These are phyloP conservation scores for Enteromius mattozi DNA, from an alignment of 2,797 vertebrate species.

Conservation along the genomic window DNA sequence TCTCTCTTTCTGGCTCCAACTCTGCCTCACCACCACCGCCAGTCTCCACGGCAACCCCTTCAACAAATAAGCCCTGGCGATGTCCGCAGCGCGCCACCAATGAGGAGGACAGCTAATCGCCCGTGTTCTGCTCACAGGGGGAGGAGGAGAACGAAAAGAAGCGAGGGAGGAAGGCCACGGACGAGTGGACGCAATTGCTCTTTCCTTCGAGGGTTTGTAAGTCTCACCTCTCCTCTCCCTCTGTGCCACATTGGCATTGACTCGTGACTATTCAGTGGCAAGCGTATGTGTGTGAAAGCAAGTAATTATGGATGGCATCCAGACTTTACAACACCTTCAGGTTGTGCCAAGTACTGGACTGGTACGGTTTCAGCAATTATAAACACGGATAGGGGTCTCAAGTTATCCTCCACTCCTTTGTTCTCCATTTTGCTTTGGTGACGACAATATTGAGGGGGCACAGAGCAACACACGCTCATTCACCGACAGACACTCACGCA, in stretches of 20 bases:
- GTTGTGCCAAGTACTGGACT: not conserved
- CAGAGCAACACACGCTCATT: not conserved
- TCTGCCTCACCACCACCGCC: constrained; percentile 71
- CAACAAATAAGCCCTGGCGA: constrained; percentile 89
- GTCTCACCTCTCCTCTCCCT: constrained; percentile 34
- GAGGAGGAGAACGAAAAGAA: constrained; percentile 59
- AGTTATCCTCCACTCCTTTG: constrained; percentile 11
- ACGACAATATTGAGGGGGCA: not conserved
- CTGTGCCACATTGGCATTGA: constrained; percentile 4
- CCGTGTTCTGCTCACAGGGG: constrained; percentile 61
- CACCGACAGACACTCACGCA: constrained; percentile 9
- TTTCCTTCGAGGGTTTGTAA: constrained; percentile 32
- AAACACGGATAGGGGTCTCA: not conserved
- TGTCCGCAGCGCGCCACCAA: constrained; percentile 79
- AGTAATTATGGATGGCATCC: constrained; percentile 19
- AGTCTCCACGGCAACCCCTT: constrained; percentile 93
- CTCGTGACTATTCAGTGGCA: constrained; percentile 18
- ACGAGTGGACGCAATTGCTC: constrained; percentile 35
- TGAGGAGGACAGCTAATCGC: constrained; percentile 76
- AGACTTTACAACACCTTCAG: constrained; percentile 30
- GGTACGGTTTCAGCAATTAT: constrained; percentile 14
- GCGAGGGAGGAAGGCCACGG: constrained; percentile 30
- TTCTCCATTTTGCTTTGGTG: constrained; percentile 23
- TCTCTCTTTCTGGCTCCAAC: constrained; percentile 65
- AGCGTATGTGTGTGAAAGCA: not conserved